Base-by-base conservation (phyloP, 2,797 vertebrate genomes). In the Danio choprae region DNA sequence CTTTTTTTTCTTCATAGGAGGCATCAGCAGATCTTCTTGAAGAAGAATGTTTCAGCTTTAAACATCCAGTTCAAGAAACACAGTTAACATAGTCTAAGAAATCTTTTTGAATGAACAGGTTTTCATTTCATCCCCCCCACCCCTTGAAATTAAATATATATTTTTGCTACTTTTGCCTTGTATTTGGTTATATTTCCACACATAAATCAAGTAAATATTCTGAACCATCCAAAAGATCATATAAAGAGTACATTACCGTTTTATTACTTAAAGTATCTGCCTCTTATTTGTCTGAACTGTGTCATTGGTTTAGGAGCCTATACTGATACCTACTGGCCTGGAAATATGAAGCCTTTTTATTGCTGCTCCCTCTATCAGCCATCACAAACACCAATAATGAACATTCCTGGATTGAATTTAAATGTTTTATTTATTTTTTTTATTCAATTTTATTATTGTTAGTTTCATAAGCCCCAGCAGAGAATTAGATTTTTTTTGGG, bases 61-160 rank as follows among this genome's bases (percentile, higher is more conserved):
- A 86, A 4, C 6, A 36, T 79, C 85, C 90, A 0, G 84, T 92
- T 81, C 89, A 93, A 85, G 90, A 93, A 81, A 86, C 85, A 0
- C 2, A 3, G 56, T 5, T 38, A n/a, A 46, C 36, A 1, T 16
- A 3, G 38, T 0, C 11, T 16, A 10, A 46, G 12, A 72, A 60
- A 8, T 38, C 1, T 2, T 10, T 46, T 2, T 68, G n/a, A 7
- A 56, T 10, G 16, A 63, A 41, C 60, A 63, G 22, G 41, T 76
- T n/a, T n/a, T n/a, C n/a, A n/a, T n/a, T n/a, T n/a, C n/a, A n/a
- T n/a, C n/a, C n/a, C n/a, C n/a, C n/a, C n/a, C n/a, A n/a, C 29
- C 6, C 1, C 18, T 55, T 7, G 55, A 22, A 56, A 20, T 22
- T 20, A 56, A 22, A 29, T 3, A 20, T 55, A 10, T 56, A 56